Evolutionary conservation across 2,797 vertebrate genomes (phyloP).

Genomic region (Iguana delicatissima): DNA sequence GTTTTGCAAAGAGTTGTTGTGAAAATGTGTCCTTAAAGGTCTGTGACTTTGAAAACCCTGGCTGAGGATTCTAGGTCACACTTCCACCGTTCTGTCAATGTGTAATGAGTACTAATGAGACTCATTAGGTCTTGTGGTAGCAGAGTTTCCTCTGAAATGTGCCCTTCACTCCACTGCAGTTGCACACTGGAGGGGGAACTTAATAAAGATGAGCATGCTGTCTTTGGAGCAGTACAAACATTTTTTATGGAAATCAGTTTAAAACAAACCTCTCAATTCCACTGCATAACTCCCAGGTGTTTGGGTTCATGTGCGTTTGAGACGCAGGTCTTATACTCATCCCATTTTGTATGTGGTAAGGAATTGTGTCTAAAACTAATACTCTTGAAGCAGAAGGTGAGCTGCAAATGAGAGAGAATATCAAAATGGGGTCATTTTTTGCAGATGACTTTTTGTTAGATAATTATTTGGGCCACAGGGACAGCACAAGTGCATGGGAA

Average conservation of each 20-base stretch:
- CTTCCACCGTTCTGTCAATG: not conserved
- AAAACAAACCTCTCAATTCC: not conserved
- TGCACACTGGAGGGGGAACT: not conserved
- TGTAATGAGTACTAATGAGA: not conserved
- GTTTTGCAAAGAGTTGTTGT: not conserved
- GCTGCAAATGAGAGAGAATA: not conserved
- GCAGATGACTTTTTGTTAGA: not conserved
- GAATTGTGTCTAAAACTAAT: not conserved
- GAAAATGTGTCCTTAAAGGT: not conserved
- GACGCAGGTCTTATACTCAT: too few species aligned
- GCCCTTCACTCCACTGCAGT: too few species aligned
- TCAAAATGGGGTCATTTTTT: not conserved
- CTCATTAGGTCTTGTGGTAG: not conserved
- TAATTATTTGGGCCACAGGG: not conserved
- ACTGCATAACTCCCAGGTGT: not conserved
- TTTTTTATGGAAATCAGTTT: not conserved
- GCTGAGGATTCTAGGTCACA: not conserved
- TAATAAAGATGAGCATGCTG: not conserved
- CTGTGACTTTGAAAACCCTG: not conserved
- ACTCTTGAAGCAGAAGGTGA: not conserved
- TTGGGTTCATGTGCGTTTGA: too few species aligned
- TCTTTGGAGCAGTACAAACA: not conserved
- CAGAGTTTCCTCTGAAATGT: not conserved
- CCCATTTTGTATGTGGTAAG: not conserved
- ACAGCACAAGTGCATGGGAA: not conserved